These are phyloP conservation scores for Pyrrhosoma nymphula DNA, from an alignment of 2,888 invertebrate genomes.

Conservation along the genomic window DNA sequence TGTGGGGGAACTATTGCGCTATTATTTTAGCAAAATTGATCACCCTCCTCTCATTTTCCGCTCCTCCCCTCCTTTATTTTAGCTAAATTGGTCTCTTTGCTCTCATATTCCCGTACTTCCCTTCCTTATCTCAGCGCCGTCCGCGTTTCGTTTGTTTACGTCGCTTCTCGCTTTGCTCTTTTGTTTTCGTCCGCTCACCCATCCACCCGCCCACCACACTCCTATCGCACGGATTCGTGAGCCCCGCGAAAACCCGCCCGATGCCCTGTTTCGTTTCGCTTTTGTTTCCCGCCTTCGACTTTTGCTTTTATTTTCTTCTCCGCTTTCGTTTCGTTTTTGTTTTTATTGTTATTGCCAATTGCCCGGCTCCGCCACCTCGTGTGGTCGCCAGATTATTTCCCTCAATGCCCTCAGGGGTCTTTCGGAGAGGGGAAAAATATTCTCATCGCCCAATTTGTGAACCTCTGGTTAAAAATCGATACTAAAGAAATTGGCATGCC, in stretches of 20 bases:
- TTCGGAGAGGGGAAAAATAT: background rate
- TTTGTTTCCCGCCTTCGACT: background rate
- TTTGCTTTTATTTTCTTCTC: background rate
- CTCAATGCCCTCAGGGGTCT: background rate
- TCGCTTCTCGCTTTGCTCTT: background rate
- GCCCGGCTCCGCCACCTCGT: background rate
- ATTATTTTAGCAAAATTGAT: background rate
- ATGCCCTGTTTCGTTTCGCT: background rate
- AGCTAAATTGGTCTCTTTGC: background rate
- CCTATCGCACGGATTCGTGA: background rate
- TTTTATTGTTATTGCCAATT: slow-evolving; percentile 40
- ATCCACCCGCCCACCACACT: background rate
- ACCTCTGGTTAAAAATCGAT: slow-evolving; percentile 51
- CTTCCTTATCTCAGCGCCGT: slow-evolving; percentile 5
- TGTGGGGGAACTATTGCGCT: background rate
- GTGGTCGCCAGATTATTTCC: slow-evolving; percentile 35
- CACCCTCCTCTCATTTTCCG: background rate
- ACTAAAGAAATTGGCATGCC: slow-evolving; percentile 63
- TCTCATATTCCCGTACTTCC: background rate
- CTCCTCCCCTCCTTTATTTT: background rate
- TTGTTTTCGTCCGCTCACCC: background rate
- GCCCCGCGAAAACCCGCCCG: background rate
- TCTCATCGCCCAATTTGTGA: slow-evolving; percentile 56
- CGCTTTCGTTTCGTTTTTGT: slow-evolving; percentile 37
- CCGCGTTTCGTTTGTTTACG: background rate